Evolutionary conservation across 2,113 vertebrate species (phyloP), one percentile per base, ranked within the genome.

Genomic region (Cromileptes altivelis): DNA sequence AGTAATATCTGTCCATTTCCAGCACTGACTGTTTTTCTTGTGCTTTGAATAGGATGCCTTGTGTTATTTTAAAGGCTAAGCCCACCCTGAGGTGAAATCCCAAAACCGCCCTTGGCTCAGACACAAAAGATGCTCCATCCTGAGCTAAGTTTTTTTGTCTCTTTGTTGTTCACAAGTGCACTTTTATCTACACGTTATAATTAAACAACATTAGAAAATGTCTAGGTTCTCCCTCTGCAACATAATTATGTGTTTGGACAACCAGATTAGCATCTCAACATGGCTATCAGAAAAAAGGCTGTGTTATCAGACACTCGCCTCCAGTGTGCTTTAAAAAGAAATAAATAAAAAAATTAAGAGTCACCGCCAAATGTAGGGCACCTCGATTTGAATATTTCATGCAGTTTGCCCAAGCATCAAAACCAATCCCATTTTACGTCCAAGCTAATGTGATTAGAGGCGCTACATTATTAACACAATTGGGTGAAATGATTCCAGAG

Each of bases 321-420:
- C 80, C 57, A 86, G 84, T 82, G 61, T 49, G 81, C 67, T 23
- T 63, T 53, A 40, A 64, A 67, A 70, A 30, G 64, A 58, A 53
- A 63, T 70, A 77, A 82, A 58, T 0, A 19, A 18, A 65, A 70
- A 72, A 67, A 81, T 23, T 11, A 64, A 87, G 33, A 82, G 67
- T 75, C 75, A 52, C 50, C 12, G 45, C 52, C 75, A 73, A 88
- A 93, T 91, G 83, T 90, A 93, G 90, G 89, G 27, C 89, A 88
- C 72, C 83, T 85, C 76, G 1, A 82, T 88, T 86, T 91, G 53
- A 90, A 94, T 91, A 90, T 93, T 92, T 91, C 47, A 91, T 91
- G 81, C 76, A 23, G 62, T 65, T 50, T 63, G 76, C 77, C 78
- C 14, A 15, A 61, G 75, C 69, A 86, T 88, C 86, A 85, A 82